These are phyloP conservation scores for Vireo altiloquus DNA, from an alignment of 2,113 vertebrate species.

Conservation along the genomic window DNA sequence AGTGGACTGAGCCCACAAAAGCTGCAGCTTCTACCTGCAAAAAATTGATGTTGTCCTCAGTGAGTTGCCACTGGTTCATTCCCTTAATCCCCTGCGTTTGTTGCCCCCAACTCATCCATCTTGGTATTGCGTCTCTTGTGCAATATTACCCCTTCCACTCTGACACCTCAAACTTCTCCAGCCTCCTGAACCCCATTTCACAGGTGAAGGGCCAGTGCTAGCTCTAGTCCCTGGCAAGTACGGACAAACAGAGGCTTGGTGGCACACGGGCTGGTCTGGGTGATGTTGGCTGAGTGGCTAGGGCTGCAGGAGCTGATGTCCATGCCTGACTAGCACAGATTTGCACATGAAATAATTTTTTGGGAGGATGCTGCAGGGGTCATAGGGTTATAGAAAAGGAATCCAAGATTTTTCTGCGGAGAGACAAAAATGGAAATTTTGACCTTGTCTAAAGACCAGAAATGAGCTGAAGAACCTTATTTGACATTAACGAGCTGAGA, in stretches of 20 bases:
- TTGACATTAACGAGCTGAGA: slow-evolving; percentile 18
- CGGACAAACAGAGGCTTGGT: neutral
- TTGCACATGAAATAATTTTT: neutral
- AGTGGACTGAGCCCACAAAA: neutral
- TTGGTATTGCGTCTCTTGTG: neutral
- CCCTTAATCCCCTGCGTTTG: neutral
- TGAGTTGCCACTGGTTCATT: neutral
- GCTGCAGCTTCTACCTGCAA: neutral
- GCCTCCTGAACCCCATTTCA: neutral
- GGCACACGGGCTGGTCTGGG: accelerated
- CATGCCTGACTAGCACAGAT: neutral
- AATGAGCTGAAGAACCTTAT: neutral
- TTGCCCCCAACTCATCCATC: neutral
- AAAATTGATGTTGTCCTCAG: neutral
- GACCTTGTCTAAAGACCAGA: slow-evolving; percentile 27
- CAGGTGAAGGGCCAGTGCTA: neutral
- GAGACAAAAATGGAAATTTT: slow-evolving; percentile 15
- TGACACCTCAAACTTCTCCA: neutral
- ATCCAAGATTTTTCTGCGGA: neutral
- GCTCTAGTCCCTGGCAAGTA: neutral
- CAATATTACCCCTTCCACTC: neutral
- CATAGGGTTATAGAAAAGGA: neutral
- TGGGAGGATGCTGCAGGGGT: neutral
- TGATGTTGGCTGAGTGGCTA: neutral
- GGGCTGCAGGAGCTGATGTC: neutral